Conservation (phyloP, 2,888 invertebrate genomes). For the Drosophila acutilabella region DNA sequence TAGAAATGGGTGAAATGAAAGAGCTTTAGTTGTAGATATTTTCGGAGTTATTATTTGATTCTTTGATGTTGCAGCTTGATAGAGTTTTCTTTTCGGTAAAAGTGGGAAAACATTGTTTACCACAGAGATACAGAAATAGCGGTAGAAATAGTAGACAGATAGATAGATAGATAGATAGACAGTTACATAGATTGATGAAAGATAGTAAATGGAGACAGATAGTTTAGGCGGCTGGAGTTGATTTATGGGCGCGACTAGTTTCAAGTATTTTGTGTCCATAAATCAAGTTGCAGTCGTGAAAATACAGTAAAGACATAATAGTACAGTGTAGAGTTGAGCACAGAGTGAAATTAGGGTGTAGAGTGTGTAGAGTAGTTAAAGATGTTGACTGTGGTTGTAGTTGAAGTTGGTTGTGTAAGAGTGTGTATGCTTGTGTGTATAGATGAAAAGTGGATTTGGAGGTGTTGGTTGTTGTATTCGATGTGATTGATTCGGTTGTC, state of each 20-base stretch:
- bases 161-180: conserved; percentile 29
- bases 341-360: conserved; percentile 51
- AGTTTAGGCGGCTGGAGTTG: conserved; percentile 55
- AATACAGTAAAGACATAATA: conserved; percentile 43
- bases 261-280: conserved; percentile 77
- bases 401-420: conserved; percentile 37
- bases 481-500: conserved; percentile 39
- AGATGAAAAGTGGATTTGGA: conserved; percentile 60
- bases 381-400: conserved; percentile 41
- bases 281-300: conserved; percentile 64
- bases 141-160: conserved; percentile 33
- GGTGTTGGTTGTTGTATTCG: conserved; percentile 42
- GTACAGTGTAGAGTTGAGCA: conserved; percentile 19
- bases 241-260: conserved; percentile 82
- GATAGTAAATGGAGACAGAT: conserved; percentile 50
- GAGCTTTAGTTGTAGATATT: conserved; percentile 51
- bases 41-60: conserved; percentile 78
- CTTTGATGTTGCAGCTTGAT: conserved; percentile 77
- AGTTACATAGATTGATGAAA: conserved; percentile 47
- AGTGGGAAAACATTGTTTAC: conserved; percentile 43
- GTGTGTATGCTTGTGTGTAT: conserved; percentile 38
- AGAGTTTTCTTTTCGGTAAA: conserved; percentile 69
- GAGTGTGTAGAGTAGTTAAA: conserved; percentile 35
- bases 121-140: conserved; percentile 54
- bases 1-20: conserved; percentile 31